Evolutionary conservation across 2,888 invertebrate genomes (phyloP).

Genomic region (Limnephilus rhombicus): DNA sequence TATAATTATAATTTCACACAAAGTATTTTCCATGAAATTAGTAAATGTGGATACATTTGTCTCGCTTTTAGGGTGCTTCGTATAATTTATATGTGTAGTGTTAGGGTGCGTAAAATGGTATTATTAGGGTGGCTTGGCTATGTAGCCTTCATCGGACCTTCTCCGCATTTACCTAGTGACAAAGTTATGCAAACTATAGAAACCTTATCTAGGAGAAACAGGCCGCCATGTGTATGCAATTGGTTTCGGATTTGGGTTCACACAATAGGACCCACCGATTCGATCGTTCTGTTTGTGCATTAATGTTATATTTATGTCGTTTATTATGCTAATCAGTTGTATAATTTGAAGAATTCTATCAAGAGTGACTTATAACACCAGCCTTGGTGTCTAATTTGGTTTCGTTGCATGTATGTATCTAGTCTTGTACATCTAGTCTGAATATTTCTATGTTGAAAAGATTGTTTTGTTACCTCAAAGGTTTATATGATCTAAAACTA

Average conservation of each 20-base stretch:
- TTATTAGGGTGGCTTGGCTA: neutral
- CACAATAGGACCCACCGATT: neutral
- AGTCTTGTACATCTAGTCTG: neutral
- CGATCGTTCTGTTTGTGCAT: neutral
- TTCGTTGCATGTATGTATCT: neutral
- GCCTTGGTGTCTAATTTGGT: neutral
- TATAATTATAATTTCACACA: too few relatives aligned
- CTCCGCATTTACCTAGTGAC: neutral
- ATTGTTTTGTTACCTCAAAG: neutral
- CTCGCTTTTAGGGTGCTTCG: neutral
- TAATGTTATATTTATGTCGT: neutral
- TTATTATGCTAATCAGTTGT: neutral
- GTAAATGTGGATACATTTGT: too few relatives aligned
- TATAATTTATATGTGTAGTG: neutral
- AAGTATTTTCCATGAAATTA: too few relatives aligned
- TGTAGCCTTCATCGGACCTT: neutral
- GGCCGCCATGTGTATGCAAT: neutral
- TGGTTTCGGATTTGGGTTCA: neutral
- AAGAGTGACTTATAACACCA: neutral
- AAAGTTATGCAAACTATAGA: neutral
- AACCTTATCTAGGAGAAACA: neutral
- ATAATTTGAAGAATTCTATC: neutral
- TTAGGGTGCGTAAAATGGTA: neutral
- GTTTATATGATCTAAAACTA: too few relatives aligned
- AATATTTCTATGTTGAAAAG: neutral